Conservation (phyloP, 2,797 vertebrate genomes). For the Tragelaphus oryx region DNA sequence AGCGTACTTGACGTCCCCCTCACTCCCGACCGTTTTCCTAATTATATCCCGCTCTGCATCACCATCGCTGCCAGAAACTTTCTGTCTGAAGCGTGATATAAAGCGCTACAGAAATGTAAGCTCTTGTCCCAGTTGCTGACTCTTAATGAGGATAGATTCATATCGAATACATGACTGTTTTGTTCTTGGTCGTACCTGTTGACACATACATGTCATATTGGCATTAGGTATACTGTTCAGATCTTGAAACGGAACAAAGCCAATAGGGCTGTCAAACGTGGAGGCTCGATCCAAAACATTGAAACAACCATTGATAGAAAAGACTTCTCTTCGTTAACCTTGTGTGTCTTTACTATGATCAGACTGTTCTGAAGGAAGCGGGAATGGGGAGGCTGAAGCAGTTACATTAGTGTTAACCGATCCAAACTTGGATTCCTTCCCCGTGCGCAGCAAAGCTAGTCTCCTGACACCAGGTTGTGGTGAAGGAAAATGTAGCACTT, state of each 20-base stretch:
- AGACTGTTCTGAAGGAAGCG: neutral
- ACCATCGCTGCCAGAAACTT: neutral
- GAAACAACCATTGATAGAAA: neutral
- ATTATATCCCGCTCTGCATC: neutral
- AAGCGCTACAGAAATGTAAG: constrained; percentile 15
- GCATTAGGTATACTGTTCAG: neutral
- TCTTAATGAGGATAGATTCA: neutral
- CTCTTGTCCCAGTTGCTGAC: neutral
- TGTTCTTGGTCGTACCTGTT: neutral
- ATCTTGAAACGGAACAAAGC: neutral
- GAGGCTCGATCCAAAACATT: neutral
- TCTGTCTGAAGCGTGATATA: neutral
- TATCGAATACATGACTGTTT: neutral
- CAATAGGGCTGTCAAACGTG: neutral
- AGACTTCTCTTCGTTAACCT: neutral
- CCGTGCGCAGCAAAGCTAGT: neutral
- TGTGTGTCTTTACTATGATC: neutral
- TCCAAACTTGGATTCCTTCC: neutral
- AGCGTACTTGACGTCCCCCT: neutral
- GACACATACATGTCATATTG: neutral
- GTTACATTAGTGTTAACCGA: neutral
- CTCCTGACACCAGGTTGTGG: neutral
- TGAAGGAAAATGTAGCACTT: neutral
- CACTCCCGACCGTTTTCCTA: neutral
- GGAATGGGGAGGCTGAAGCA: neutral